A percentile compares a stretch with the other conserved stretches of the same genome.
These are phyloP conservation scores for Sycophila texana DNA, from an alignment of 2,888 invertebrate genomes.

Conservation along the genomic window DNA sequence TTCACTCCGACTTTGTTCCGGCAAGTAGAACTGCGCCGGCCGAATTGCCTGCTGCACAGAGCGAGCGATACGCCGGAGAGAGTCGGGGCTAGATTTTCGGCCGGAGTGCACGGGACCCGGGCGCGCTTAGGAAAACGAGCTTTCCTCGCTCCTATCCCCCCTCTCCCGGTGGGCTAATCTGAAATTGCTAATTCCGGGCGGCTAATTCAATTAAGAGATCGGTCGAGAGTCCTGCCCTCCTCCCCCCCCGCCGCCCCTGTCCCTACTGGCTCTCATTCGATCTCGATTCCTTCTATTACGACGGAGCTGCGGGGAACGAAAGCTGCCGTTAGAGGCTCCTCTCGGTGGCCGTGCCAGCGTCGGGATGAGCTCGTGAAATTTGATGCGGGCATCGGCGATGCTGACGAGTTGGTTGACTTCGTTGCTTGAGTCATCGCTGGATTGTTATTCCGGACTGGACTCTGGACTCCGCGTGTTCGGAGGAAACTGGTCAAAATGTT, in stretches of 20 bases:
- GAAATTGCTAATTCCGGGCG: slow-evolving; percentile 73
- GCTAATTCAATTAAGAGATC: slow-evolving; percentile 74
- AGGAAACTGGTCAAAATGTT: too few relatives aligned
- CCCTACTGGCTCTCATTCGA: slow-evolving; percentile 25
- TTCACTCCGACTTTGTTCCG: slow-evolving; percentile 45
- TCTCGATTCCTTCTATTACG: slow-evolving; percentile 33
- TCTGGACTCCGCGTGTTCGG: too few relatives aligned
- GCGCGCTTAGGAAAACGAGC: neutral
- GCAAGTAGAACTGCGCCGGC: slow-evolving; percentile 30
- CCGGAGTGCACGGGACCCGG: neutral
- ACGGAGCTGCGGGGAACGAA: slow-evolving; percentile 16
- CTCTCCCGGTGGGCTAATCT: slow-evolving; percentile 64
- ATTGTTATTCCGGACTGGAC: too few relatives aligned
- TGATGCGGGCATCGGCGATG: slow-evolving; percentile 8
- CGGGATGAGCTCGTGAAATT: slow-evolving; percentile 15
- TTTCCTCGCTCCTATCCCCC: neutral
- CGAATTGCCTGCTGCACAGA: slow-evolving; percentile 37
- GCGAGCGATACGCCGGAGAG: slow-evolving; percentile 7
- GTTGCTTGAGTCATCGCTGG: neutral
- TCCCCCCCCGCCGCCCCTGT: slow-evolving; percentile 4
- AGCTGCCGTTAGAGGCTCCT: slow-evolving; percentile 25
- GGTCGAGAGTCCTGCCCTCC: slow-evolving; percentile 48
- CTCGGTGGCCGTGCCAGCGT: slow-evolving; percentile 13
- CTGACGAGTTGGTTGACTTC: slow-evolving; percentile 24
- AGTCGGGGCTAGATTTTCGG: neutral